phyloP scores from a whole-genome alignment of 2,113 vertebrate genomes.

The Eupsittula cactorum region DNA sequence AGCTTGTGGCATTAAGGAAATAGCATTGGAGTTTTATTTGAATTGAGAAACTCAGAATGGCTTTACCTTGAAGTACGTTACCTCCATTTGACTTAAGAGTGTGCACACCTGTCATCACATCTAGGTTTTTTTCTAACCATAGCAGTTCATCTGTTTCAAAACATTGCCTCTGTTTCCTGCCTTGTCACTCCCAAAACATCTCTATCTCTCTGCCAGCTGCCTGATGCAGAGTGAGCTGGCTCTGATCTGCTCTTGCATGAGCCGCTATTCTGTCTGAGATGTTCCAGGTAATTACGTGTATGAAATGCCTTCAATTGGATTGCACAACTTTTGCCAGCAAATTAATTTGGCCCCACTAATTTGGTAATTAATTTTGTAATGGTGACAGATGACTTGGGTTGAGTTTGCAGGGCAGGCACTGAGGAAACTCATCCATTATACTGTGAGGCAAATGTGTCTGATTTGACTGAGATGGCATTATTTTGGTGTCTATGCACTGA shows the following conservation, averaged over 20 bases:
- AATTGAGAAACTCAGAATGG: neutral
- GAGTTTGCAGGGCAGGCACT: neutral
- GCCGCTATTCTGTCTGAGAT: neutral
- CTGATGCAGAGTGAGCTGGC: neutral
- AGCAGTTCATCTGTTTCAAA: neutral
- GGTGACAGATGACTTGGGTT: neutral
- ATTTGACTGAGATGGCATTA: neutral
- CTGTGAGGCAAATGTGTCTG: neutral
- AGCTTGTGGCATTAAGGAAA: neutral
- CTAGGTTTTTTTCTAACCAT: fast-evolving
- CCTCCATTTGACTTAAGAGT: neutral
- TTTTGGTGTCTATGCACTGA: neutral
- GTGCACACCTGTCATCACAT: neutral
- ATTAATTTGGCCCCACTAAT: neutral
- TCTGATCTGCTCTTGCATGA: neutral
- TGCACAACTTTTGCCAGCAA: neutral
- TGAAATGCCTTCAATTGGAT: neutral
- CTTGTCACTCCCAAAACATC: neutral
- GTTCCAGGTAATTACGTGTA: neutral
- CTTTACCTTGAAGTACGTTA: neutral
- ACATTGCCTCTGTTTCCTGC: neutral
- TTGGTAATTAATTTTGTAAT: neutral
- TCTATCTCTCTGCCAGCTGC: neutral
- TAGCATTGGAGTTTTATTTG: neutral
- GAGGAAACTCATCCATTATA: neutral